phyloP scores from a whole-genome alignment of 1,140 invertebrate genomes.

The Hormaphis cornu region DNA sequence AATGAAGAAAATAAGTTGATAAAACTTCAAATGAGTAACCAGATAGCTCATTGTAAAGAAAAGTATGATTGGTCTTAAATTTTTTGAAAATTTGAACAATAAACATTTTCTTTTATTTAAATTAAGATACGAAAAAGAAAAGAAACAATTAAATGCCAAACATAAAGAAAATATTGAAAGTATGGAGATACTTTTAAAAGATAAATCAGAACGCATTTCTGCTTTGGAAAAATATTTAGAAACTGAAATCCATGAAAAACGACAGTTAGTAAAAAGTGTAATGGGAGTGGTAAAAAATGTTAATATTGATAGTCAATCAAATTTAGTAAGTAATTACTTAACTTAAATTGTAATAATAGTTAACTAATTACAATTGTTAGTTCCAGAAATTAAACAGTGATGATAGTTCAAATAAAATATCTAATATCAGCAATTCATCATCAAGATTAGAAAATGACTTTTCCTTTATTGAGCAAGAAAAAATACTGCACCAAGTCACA shows the following conservation, averaged over 20 bases:
- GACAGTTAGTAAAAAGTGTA: conserved; percentile 22
- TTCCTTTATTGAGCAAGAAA: conserved; percentile 22
- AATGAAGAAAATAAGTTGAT: conserved; percentile 28
- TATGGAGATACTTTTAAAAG: conserved; percentile 39
- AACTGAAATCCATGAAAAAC: conserved; percentile 8
- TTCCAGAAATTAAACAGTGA: conserved; percentile 19
- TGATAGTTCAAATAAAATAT: neutral
- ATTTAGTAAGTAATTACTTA: neutral
- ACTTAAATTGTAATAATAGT: neutral
- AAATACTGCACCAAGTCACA: conserved; percentile 13
- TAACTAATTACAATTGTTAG: neutral
- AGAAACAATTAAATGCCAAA: neutral
- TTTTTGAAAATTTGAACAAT: neutral
- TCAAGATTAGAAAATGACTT: conserved; percentile 15
- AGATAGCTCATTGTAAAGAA: conserved; percentile 8
- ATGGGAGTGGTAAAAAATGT: conserved; percentile 13
- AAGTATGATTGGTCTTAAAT: neutral
- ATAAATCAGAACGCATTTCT: conserved; percentile 2
- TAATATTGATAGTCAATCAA: conserved; percentile 12
- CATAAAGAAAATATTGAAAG: conserved; percentile 39
- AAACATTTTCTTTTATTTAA: neutral
- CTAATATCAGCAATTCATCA: conserved; percentile 1
- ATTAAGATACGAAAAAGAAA: conserved; percentile 13
- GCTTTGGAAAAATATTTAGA: conserved; percentile 3
- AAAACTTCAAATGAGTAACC: conserved; percentile 21